These are phyloP conservation scores for Drosophila longiperda DNA, from an alignment of 2,888 invertebrate species.

Conservation along the genomic window DNA sequence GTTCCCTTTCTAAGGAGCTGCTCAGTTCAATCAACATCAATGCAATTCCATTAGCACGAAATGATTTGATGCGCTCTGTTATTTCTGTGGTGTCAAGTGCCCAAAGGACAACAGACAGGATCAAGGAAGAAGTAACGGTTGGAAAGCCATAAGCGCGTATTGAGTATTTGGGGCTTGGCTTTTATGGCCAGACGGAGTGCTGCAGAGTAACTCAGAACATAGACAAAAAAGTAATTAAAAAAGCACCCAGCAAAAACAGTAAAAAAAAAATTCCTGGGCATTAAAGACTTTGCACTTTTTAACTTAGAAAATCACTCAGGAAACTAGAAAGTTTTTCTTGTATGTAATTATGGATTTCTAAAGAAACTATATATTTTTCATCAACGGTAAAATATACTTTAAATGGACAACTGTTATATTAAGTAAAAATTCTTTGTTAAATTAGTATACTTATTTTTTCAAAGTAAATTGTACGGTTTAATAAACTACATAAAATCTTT, in stretches of 20 bases:
- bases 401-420: neutral
- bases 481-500: neutral
- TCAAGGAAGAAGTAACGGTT: conserved; percentile 55
- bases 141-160: conserved; percentile 73
- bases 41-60: conserved; percentile 81
- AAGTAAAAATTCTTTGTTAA: neutral
- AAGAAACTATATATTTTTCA: neutral
- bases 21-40: conserved; percentile 75
- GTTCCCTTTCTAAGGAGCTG: conserved; percentile 9
- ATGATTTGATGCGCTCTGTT: conserved; percentile 74
- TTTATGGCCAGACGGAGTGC: conserved; percentile 38
- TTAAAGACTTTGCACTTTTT: neutral
- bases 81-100: conserved; percentile 47
- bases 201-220: conserved; percentile 33
- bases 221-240: conserved; percentile 5
- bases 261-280: conserved; percentile 5
- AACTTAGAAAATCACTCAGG: neutral
- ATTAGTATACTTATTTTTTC: neutral
- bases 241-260: conserved; percentile 5
- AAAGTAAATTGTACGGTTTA: neutral
- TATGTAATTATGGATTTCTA: neutral
- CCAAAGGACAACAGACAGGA: conserved; percentile 38
- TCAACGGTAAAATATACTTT: neutral
- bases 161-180: conserved; percentile 22
- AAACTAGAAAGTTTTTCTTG: neutral